Evolutionary conservation across 2,888 invertebrate genomes (phyloP).

Genomic region (Escarpia spicata): DNA sequence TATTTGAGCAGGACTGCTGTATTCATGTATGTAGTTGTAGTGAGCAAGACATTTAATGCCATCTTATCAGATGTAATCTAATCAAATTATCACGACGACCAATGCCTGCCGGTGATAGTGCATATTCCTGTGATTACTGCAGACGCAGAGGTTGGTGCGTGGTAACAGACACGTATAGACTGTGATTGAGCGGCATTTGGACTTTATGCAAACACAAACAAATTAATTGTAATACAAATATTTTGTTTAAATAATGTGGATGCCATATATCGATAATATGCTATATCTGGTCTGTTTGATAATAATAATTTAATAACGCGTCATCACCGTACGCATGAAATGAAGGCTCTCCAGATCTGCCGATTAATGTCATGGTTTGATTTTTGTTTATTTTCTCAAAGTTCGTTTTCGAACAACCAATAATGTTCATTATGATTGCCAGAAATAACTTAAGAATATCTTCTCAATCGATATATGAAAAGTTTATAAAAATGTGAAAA

Average conservation of each 20-base stretch:
- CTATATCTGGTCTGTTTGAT: neutral
- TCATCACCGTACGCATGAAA: neutral
- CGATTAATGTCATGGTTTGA: no score
- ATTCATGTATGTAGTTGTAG: neutral
- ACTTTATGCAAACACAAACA: neutral
- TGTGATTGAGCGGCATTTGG: neutral
- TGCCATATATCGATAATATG: neutral
- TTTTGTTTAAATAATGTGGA: neutral
- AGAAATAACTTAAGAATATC: no score
- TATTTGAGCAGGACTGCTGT: neutral
- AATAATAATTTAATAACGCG: neutral
- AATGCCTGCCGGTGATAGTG: neutral
- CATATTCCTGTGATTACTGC: neutral
- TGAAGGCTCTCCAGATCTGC: no score
- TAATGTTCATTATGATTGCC: no score
- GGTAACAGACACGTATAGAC: neutral
- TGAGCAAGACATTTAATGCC: neutral
- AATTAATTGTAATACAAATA: neutral
- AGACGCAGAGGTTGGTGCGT: neutral
- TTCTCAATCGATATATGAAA: neutral
- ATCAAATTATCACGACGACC: neutral
- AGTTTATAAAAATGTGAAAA: no score
- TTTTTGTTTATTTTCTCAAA: no score
- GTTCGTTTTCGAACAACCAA: no score
- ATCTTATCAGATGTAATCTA: neutral